Evolutionary conservation across 2,888 invertebrate genomes (phyloP).

Genomic region (Alentia gelatinosa): DNA sequence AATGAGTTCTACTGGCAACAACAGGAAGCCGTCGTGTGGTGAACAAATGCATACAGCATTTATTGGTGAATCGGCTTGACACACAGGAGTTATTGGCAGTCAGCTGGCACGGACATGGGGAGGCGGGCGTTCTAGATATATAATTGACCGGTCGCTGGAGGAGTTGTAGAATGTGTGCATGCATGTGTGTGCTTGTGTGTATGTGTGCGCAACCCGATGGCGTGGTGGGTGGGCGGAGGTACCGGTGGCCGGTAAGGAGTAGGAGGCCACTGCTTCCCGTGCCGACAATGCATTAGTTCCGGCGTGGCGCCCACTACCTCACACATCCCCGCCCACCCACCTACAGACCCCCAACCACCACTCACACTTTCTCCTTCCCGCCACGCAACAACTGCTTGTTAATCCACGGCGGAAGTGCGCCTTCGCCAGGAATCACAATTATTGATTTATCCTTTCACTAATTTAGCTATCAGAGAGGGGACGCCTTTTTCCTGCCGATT

Average conservation of each 20-base stretch:
- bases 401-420: slow-evolving; percentile 29
- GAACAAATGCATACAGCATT: no score
- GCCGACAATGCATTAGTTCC: slow-evolving; percentile 39
- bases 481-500: slow-evolving; percentile 33
- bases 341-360: no score
- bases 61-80: no score
- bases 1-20: no score
- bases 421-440: slow-evolving; percentile 44
- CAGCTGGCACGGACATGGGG: neutral
- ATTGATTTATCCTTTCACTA: slow-evolving; percentile 49
- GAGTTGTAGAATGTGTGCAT: neutral
- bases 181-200: neutral
- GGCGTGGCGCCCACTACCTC: neutral
- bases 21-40: no score
- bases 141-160: neutral
- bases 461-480: slow-evolving; percentile 46
- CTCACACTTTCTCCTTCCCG: neutral
- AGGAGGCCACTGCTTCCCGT: neutral
- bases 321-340: neutral
- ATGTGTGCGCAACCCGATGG: neutral
- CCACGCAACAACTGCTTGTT: slow-evolving; percentile 47
- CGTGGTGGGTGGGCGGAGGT: neutral
- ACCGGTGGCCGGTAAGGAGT: neutral
- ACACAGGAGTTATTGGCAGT: neutral
- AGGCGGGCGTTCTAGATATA: neutral